A percentile compares a stretch with the other conserved stretches of the same genome.
Conservation (phyloP, 2,797 vertebrate species). For the Gambusia yucatana region DNA sequence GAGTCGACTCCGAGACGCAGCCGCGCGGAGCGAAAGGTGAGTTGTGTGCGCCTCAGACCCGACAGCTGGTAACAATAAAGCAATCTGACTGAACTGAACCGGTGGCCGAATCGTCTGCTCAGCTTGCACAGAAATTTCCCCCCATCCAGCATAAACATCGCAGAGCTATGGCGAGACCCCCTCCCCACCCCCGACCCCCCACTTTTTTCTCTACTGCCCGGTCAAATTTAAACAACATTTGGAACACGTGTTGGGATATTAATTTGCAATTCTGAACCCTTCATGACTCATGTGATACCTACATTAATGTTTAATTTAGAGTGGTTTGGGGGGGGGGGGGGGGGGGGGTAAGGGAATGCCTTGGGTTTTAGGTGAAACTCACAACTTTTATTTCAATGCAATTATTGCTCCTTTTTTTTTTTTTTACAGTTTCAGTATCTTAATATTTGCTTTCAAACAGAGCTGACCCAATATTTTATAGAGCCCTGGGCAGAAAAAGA, state of each 20-base stretch:
- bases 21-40: conserved; percentile 72
- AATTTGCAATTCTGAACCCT: conserved; percentile 53
- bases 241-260: conserved; percentile 72
- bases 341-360: conserved; percentile 47
- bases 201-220: conserved; percentile 55
- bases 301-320: conserved; percentile 64
- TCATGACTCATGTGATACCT: conserved; percentile 61
- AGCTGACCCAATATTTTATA: neutral
- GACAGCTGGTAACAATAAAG: conserved; percentile 87
- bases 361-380: conserved; percentile 69
- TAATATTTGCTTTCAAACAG: conserved; percentile 25
- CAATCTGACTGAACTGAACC: conserved; percentile 79
- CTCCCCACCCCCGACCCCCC: no score
- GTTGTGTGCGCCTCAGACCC: conserved; percentile 66
- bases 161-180: conserved; percentile 63
- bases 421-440: conserved; percentile 19
- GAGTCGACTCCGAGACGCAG: conserved; percentile 64
- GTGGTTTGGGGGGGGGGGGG: conserved; percentile 12
- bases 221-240: conserved; percentile 68
- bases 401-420: conserved; percentile 23
- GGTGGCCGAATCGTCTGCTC: conserved; percentile 83
- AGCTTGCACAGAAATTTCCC: conserved; percentile 79
- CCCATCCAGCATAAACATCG: conserved; percentile 84
- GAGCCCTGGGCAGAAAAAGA: neutral
- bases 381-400: conserved; percentile 60